phyloP scores from a whole-genome alignment of 2,797 vertebrate genomes.

The Myripristis murdjan region DNA sequence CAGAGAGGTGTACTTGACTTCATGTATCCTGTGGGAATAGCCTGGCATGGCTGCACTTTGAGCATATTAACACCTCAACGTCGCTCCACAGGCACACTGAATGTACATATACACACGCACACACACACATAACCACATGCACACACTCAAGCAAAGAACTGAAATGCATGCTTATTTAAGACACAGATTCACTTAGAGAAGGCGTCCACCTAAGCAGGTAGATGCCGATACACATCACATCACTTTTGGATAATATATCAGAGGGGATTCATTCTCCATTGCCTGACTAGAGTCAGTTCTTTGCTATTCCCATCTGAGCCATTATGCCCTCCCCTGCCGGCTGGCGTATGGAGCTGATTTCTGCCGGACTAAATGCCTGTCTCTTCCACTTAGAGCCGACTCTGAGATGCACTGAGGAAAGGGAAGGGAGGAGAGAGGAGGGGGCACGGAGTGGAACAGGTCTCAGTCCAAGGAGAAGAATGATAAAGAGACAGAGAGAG shows the following conservation, averaged over 20 bases:
- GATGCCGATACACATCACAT: slow-evolving; percentile 21
- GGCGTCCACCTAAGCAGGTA: slow-evolving; percentile 28
- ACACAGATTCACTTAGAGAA: slow-evolving; percentile 20
- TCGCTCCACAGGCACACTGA: slow-evolving; percentile 25
- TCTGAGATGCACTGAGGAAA: slow-evolving; percentile 44
- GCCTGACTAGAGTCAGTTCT: slow-evolving; percentile 30
- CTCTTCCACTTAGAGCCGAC: slow-evolving; percentile 59
- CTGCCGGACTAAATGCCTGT: slow-evolving; percentile 67
- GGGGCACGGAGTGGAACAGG: slow-evolving; percentile 2
- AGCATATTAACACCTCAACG: slow-evolving; percentile 65
- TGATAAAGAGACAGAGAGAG: background rate
- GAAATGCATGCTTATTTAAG: too few relatives aligned
- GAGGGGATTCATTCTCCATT: slow-evolving; percentile 28
- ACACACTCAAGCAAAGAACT: too few relatives aligned
- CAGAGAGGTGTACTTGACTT: slow-evolving; percentile 58
- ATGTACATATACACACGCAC: slow-evolving; percentile 28
- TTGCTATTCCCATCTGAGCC: slow-evolving; percentile 43
- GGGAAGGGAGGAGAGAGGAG: slow-evolving; percentile 18
- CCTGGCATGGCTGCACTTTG: slow-evolving; percentile 51
- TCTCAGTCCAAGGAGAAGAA: background rate
- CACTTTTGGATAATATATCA: slow-evolving; percentile 12
- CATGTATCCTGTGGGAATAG: slow-evolving; percentile 53
- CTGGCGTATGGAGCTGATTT: slow-evolving; percentile 61
- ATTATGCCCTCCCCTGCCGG: slow-evolving; percentile 35
- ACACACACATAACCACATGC: too few relatives aligned